These are phyloP conservation scores for Tychaedon coryphoeus DNA, from an alignment of 2,113 vertebrate species.

Conservation along the genomic window DNA sequence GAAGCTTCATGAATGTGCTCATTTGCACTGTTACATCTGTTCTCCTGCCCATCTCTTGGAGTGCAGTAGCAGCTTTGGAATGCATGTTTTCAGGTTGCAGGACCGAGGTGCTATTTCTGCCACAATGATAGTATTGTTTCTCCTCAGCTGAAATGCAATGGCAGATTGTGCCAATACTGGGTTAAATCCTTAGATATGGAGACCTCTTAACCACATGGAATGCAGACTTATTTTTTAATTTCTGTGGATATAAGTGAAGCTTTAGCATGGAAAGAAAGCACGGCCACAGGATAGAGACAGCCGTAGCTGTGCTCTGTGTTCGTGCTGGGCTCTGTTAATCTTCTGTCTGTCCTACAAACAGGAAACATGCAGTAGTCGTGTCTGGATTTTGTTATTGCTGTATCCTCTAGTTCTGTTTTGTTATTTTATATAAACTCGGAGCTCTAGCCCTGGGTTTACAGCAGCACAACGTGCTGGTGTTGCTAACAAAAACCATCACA, in stretches of 20 bases:
- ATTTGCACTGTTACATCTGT: background rate
- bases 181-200: background rate
- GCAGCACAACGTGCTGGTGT: background rate
- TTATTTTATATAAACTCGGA: background rate
- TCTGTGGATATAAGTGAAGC: background rate
- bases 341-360: background rate
- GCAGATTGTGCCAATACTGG: background rate
- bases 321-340: background rate
- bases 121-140: background rate
- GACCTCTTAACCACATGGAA: background rate
- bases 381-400: background rate
- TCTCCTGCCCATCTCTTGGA: background rate
- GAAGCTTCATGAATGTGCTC: background rate
- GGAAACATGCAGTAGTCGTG: background rate
- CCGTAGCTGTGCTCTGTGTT: background rate
- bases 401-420: background rate
- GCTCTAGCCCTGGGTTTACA: background rate
- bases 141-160: background rate
- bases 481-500: background rate
- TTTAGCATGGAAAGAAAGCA: background rate
- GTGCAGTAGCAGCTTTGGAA: background rate
- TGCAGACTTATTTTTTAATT: background rate
- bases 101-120: background rate
- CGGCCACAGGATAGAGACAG: background rate
- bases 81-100: background rate